Evolutionary conservation across 2,113 vertebrate genomes (phyloP).

Genomic region (Tetraodon nigroviridis): DNA sequence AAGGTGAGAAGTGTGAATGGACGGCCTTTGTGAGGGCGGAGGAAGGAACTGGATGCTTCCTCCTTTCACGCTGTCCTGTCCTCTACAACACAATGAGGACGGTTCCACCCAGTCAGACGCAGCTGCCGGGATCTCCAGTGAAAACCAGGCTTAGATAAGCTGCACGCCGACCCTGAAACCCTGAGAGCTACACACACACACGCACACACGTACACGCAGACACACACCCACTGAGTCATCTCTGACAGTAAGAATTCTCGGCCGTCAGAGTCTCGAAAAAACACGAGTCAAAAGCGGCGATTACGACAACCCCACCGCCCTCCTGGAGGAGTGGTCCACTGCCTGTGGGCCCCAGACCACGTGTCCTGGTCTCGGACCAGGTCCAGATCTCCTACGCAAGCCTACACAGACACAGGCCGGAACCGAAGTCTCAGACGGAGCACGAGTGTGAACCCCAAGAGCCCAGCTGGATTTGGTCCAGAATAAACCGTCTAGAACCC

Average conservation of each 20-base stretch:
- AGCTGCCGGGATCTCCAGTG: neutral
- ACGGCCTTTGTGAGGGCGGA: slow-evolving; percentile 10
- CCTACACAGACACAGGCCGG: neutral
- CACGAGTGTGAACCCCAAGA: neutral
- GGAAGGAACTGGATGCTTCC: slow-evolving; percentile 13
- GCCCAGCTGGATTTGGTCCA: neutral
- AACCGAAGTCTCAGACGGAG: slow-evolving; percentile 1
- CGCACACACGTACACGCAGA: no score
- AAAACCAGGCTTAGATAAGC: neutral
- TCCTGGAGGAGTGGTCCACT: neutral
- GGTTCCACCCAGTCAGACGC: neutral
- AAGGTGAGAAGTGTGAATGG: neutral
- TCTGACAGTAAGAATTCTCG: slow-evolving; percentile 6
- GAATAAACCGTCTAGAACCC: neutral
- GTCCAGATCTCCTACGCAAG: no score
- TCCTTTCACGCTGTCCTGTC: neutral
- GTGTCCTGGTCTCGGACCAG: no score
- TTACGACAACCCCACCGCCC: neutral
- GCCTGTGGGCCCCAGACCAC: no score
- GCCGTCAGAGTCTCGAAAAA: slow-evolving; percentile 4
- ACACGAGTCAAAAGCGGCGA: slow-evolving; percentile 8
- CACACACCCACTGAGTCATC: slow-evolving; percentile 12
- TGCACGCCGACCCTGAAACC: slow-evolving; percentile 7
- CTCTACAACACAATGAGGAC: neutral
- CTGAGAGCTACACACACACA: neutral